Evolutionary conservation across 2,797 vertebrate genomes (phyloP).

Genomic region (Toxotes lorentzi): DNA sequence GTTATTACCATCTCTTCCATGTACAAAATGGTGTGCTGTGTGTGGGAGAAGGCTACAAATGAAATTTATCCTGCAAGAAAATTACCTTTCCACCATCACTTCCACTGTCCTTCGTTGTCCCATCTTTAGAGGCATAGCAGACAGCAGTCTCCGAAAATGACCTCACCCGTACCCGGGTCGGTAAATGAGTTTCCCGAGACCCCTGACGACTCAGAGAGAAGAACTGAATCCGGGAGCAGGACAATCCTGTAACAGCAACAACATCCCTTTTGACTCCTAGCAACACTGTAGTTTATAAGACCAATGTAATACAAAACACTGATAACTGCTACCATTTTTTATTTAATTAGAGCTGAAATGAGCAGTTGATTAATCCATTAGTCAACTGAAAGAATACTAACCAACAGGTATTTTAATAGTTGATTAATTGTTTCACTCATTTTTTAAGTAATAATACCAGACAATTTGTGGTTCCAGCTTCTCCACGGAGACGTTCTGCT

Average conservation of each 20-base stretch:
- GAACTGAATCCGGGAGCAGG: constrained; percentile 88
- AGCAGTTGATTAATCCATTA: not conserved
- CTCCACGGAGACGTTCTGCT: not conserved
- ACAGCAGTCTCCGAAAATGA: constrained; percentile 90
- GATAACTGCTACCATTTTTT: not conserved
- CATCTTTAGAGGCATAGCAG: constrained; percentile 94
- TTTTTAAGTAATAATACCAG: not conserved
- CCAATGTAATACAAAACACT: not conserved
- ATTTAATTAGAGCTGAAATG: not conserved
- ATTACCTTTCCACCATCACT: constrained; percentile 93
- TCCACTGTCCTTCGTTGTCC: constrained; percentile 90
- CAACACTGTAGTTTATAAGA: not conserved
- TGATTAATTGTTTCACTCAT: not conserved
- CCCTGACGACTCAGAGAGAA: constrained; percentile 88
- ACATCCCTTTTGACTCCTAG: not conserved
- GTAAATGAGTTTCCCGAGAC: constrained; percentile 86
- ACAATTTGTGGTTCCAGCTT: not conserved
- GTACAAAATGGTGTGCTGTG: not conserved
- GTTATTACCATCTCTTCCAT: not conserved
- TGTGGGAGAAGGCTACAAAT: not conserved
- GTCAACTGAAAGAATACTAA: not conserved
- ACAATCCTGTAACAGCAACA: constrained; percentile 84
- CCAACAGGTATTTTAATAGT: not conserved
- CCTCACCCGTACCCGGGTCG: constrained; percentile 85
- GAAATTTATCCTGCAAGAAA: not conserved